Base-by-base conservation (phyloP, 2,888 invertebrate genomes). In the Pardosa pseudoannulata region DNA sequence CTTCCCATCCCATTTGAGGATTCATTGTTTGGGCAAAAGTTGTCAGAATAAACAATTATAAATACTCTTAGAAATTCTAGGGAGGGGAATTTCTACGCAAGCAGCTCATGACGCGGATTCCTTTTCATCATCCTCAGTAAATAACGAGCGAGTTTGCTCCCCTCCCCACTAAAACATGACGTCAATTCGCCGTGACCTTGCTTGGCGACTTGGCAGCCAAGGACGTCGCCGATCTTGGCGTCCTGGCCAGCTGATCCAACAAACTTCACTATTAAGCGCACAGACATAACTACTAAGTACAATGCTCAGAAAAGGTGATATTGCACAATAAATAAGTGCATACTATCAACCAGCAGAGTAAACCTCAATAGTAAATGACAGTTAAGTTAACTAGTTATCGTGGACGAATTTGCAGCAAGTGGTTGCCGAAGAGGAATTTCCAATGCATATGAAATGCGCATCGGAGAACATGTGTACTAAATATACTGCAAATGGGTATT, bases 171-270 rank as follows among this genome's bases (percentile, higher is more conserved):
- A 70, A 36, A n/a, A 31, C 27, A 70, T 85, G 83, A 85, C 83
- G 83, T 85, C 78, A 85, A 85, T 78, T 85, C 73, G 73, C 83
- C 83, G 68, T 85, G 83, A 85, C 83, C 83, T 85, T 85, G 83
- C 68, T 70, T 39, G 76, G 72, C 76, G 73, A 46, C 28, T 13
- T 11, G 39, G 23, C 78, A 72, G 83, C 83, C 83, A 85, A 85
- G 83, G 83, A 78, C 83, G 83, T 73, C 83, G 82, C 82, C 82
- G 36, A 9, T 0, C n/a, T 85, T 85, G 83, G 83, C 83, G 83
- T 78, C 62, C 5, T 16, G 27, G 19, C 32, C 75, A 85, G 83
- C 83, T 85, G 83, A 78, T 62, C 67, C 78, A 85, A 85, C 73
- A 83, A 68, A 16, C 9, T 9, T 36, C 36, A n/a, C n/a, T n/a